Evolutionary conservation across 2,113 vertebrate genomes (phyloP).

Genomic region (Phoenicopterus ruber): DNA sequence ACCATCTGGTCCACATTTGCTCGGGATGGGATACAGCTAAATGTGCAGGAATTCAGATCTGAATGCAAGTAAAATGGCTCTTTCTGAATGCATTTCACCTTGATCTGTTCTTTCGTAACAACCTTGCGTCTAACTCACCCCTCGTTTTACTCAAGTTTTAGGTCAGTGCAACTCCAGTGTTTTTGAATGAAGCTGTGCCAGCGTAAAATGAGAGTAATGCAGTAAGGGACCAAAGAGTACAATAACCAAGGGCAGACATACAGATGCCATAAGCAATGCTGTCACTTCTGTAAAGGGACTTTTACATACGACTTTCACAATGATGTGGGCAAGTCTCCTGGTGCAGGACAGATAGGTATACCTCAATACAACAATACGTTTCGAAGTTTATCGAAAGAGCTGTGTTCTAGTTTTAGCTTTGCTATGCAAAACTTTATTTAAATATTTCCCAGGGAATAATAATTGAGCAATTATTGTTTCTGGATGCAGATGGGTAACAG

Average conservation of each 20-base stretch:
- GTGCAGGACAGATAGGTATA: background rate
- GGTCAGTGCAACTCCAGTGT: background rate
- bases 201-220: slow-evolving; percentile 14
- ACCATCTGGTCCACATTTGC: slow-evolving; percentile 53
- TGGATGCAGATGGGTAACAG: background rate
- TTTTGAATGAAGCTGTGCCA: slow-evolving; percentile 14
- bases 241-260: slow-evolving; percentile 7
- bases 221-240: background rate
- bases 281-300: background rate
- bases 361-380: background rate
- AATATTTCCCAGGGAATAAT: background rate
- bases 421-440: background rate
- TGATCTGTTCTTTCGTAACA: background rate
- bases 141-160: slow-evolving; percentile 1
- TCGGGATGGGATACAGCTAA: slow-evolving; percentile 9
- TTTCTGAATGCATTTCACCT: slow-evolving; percentile 18
- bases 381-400: background rate
- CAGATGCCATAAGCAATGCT: background rate
- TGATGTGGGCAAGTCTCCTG: background rate
- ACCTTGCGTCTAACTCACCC: background rate
- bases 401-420: background rate
- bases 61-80: background rate
- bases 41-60: slow-evolving; percentile 18
- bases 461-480: background rate
- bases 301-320: background rate